Evolutionary conservation across 2,113 vertebrate genomes (phyloP), one percentile per base, ranked within the genome.

Genomic region (Sturnira hondurensis): DNA sequence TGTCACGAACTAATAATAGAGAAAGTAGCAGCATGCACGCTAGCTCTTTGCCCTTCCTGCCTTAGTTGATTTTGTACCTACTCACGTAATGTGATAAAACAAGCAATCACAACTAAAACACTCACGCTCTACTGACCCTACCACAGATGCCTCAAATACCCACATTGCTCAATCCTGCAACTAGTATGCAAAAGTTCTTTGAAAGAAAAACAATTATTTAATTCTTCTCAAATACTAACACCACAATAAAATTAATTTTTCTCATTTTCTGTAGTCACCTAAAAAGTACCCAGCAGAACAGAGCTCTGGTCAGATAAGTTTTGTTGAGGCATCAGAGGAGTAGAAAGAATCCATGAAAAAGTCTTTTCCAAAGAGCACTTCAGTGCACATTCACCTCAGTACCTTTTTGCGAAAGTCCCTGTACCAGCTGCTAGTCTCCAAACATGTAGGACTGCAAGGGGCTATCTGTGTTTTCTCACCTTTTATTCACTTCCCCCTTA

Each of bases 211-310:
- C 22, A 2, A 17, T 68, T 74, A 45, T 20, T 26, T 38, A 41
- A 74, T 61, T 89, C 14, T 63, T 84, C 68, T 92, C 87, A 93
- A 89, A 85, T 47, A 93, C 2, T 70, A 90, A 26, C n/a, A 88
- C 65, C 36, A 81, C 24, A 58, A 73, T 58, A 91, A 92, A 89
- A 90, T 36, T 58, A 43, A 13, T 63, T 50, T 73, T 68, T 86
- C 54, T 76, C 86, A 61, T 82, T 93, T 36, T 86, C 19, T 26
- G 17, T 24, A 89, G 11, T 86, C 31, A 56, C 50, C 41, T 87
- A 88, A 24, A 89, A 80, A 81, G 36, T 73, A 78, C 16, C 36
- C 19, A 43, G 11, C 16, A 82, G 52, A 41, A 78, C 7, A n/a
- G 13, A 16, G 2, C 36, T 82, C 22, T 87, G 22, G 31, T 91